Evolutionary conservation across 2,888 invertebrate genomes (phyloP).

Genomic region (Disparrhopalites patrizii): DNA sequence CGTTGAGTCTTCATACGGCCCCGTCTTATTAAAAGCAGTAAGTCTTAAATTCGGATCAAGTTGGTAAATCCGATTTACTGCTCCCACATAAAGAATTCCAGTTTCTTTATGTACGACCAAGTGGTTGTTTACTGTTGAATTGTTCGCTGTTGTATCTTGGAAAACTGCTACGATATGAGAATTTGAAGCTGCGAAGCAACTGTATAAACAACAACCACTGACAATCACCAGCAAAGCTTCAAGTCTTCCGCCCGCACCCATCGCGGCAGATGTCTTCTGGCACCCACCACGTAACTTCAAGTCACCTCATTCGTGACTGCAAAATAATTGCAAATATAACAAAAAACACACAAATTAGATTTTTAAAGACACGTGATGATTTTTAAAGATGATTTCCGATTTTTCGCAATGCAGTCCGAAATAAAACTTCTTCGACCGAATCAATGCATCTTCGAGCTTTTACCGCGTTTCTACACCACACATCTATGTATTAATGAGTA

Average conservation of each 20-base stretch:
- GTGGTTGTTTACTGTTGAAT: slow-evolving; percentile 72
- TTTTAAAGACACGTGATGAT: neutral
- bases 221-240: slow-evolving; percentile 24
- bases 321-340: too few relatives aligned
- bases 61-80: slow-evolving; percentile 87
- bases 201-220: slow-evolving; percentile 11
- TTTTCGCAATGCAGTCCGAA: too few relatives aligned
- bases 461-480: too few relatives aligned
- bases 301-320: slow-evolving; percentile 29
- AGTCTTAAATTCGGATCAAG: slow-evolving; percentile 79
- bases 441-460: too few relatives aligned
- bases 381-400: neutral
- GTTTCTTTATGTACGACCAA: slow-evolving; percentile 87
- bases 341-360: neutral
- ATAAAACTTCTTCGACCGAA: too few relatives aligned
- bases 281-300: slow-evolving; percentile 27
- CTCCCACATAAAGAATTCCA: slow-evolving; percentile 83
- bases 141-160: slow-evolving; percentile 58
- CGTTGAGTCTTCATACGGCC: slow-evolving; percentile 82
- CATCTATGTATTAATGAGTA: too few relatives aligned
- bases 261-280: slow-evolving; percentile 31
- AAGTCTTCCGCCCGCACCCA: slow-evolving; percentile 25
- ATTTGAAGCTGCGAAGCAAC: slow-evolving; percentile 4
- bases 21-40: slow-evolving; percentile 73
- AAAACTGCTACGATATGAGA: slow-evolving; percentile 64